A percentile compares a stretch with the other conserved stretches of the same genome.
These are phyloP conservation scores for Actinostola sp. DNA, from an alignment of 92 coral and sea anemone genomes.

Conservation along the genomic window DNA sequence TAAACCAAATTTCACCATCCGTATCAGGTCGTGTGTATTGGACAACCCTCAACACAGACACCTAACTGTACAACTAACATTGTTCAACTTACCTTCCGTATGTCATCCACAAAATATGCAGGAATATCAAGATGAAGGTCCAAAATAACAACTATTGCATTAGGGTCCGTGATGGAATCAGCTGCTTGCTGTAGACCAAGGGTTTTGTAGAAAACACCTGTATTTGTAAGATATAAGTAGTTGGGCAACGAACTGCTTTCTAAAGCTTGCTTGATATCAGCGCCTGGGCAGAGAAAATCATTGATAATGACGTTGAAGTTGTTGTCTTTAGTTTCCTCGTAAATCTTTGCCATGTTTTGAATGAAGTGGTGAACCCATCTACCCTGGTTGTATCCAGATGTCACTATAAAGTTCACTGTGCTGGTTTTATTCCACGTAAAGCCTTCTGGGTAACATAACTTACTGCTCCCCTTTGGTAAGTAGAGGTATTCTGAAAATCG, in stretches of 20 bases:
- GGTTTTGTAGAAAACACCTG: constrained; percentile 68
- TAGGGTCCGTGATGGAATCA: constrained; percentile 58
- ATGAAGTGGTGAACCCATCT: constrained; percentile 90
- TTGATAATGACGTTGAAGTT: constrained; percentile 79
- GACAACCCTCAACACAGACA: no score
- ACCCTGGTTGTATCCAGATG: constrained; percentile 86
- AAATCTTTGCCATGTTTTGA: constrained; percentile 72
- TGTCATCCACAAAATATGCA: constrained; percentile 73
- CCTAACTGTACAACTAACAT: no score
- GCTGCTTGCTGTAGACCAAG: constrained; percentile 81
- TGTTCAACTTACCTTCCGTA: constrained; percentile 75
- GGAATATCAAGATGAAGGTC: constrained; percentile 92
- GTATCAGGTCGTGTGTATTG: no score
- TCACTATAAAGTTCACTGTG: constrained; percentile 71
- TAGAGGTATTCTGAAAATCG: constrained; percentile 90
- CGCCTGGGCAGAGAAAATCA: constrained; percentile 80
- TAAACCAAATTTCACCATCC: no score
- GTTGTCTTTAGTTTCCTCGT: constrained; percentile 62
- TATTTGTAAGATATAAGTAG: constrained; percentile 62
- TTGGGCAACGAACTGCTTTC: constrained; percentile 77
- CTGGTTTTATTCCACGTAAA: constrained; percentile 80
- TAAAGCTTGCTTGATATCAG: constrained; percentile 70
- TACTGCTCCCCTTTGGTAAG: constrained; percentile 32
- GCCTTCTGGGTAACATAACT: constrained; percentile 73
- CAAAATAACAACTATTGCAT: constrained; percentile 77